Percentiles rank a stretch among this genome's conserved stretches.
phyloP scores from a whole-genome alignment of 2,113 vertebrate species.

The Microcebus tavaratra region DNA sequence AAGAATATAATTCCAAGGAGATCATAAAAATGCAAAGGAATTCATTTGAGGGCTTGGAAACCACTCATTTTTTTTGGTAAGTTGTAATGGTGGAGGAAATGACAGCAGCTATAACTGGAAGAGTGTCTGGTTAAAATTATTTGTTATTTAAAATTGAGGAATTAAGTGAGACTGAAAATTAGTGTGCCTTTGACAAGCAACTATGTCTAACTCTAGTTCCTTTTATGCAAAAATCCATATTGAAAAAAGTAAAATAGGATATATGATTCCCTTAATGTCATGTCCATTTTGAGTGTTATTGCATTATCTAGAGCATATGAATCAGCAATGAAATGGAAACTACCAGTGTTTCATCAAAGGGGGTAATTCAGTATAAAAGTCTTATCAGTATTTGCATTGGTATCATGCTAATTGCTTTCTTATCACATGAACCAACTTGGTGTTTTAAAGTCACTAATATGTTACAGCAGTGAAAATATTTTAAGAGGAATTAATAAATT shows the following conservation, averaged over 20 bases:
- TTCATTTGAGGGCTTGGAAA: background rate
- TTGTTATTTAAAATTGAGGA: background rate
- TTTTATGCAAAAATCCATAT: slow-evolving; percentile 17
- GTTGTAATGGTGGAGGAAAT: background rate
- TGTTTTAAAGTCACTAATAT: slow-evolving; percentile 69
- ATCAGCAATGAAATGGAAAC: slow-evolving; percentile 70
- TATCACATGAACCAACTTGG: slow-evolving; percentile 79
- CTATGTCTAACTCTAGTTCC: background rate
- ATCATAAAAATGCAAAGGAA: background rate
- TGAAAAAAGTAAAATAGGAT: slow-evolving; percentile 17
- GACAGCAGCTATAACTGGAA: background rate
- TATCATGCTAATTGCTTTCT: slow-evolving; percentile 82
- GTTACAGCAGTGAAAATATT: slow-evolving; percentile 76
- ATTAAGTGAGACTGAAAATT: background rate
- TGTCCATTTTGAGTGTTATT: background rate
- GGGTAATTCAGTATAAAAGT: slow-evolving; percentile 74
- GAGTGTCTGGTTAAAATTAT: background rate
- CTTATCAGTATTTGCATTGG: slow-evolving; percentile 77
- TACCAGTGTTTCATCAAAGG: slow-evolving; percentile 78
- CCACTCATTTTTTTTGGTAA: background rate
- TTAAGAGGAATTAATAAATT: slow-evolving; percentile 79
- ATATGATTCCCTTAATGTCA: slow-evolving; percentile 9
- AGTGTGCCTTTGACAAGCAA: background rate
- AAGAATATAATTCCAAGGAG: background rate
- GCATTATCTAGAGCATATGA: slow-evolving; percentile 40